A percentile compares a stretch with the other conserved stretches of the same genome.
These are phyloP conservation scores for Triplophysa rosa DNA, from an alignment of 2,113 vertebrate species.

Conservation along the genomic window DNA sequence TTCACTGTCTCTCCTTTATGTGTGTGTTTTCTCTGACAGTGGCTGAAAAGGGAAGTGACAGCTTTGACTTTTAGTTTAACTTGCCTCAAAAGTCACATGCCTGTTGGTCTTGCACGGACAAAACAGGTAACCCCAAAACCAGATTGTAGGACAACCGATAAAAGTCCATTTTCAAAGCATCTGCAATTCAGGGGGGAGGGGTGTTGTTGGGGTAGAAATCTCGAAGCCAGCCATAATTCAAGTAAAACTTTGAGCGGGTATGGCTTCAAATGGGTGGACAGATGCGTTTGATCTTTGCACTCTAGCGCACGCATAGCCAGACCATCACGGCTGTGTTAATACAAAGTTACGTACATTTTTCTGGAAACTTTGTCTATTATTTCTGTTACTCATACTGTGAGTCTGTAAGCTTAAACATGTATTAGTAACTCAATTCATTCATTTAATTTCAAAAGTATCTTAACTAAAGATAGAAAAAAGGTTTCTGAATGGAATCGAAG, in stretches of 20 bases:
- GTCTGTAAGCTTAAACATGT: too few species aligned
- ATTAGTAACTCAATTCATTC: too few species aligned
- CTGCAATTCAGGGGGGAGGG: background rate
- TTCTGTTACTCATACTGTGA: too few species aligned
- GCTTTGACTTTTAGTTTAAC: conserved; percentile 49
- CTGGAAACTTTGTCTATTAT: too few species aligned
- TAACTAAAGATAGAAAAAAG: too few species aligned
- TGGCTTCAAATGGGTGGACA: background rate
- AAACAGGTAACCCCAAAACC: conserved; percentile 2
- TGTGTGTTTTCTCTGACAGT: conserved; percentile 17
- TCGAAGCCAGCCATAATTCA: conserved; percentile 61
- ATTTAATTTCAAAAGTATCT: too few species aligned
- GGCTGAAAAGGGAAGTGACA: conserved; percentile 24
- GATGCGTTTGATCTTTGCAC: conserved; percentile 61
- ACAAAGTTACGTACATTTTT: conserved; percentile 56
- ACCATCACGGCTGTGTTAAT: conserved; percentile 68
- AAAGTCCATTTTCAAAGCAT: conserved; percentile 36
- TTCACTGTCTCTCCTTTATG: background rate
- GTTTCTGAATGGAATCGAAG: too few species aligned
- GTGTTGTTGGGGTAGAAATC: conserved; percentile 47
- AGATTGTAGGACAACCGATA: conserved; percentile 41
- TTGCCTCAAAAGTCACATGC: background rate
- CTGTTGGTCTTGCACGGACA: background rate
- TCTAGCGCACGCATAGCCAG: conserved; percentile 59
- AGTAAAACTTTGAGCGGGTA: conserved; percentile 47